Evolutionary conservation across 2,113 vertebrate genomes (phyloP).

Genomic region (Ia io): DNA sequence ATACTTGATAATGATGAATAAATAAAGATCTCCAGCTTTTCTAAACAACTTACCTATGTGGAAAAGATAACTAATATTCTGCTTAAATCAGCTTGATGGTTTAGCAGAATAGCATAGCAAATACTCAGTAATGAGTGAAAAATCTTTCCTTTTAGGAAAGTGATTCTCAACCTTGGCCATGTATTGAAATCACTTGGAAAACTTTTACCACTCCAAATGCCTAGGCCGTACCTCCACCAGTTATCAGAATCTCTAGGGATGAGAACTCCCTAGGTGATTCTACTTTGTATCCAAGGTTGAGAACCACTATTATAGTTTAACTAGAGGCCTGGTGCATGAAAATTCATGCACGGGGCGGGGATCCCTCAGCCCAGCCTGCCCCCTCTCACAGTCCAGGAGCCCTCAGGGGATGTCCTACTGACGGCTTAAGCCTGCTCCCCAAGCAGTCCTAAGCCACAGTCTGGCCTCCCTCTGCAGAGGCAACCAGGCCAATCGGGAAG

Average conservation of each 20-base stretch:
- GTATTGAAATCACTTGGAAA: not conserved
- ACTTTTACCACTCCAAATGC: not conserved
- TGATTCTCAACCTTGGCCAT: not conserved
- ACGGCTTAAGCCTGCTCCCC: too few species aligned
- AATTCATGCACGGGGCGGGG: too few species aligned
- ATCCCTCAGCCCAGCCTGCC: too few species aligned
- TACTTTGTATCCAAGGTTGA: not conserved
- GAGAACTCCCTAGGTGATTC: not conserved
- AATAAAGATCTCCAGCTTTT: not conserved
- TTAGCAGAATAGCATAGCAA: slow-evolving; percentile 13
- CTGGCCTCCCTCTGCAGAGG: too few species aligned
- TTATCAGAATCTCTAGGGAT: not conserved
- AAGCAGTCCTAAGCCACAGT: too few species aligned
- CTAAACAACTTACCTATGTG: not conserved
- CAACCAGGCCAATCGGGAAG: too few species aligned
- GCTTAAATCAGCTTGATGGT: not conserved
- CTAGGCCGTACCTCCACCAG: not conserved
- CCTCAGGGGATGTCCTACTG: too few species aligned
- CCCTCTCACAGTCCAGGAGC: too few species aligned
- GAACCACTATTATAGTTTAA: not conserved
- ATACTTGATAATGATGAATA: not conserved
- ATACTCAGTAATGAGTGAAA: not conserved
- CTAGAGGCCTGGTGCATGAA: too few species aligned
- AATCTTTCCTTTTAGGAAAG: not conserved
- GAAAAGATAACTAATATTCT: not conserved